Evolutionary conservation across 2,113 vertebrate genomes (phyloP).

Genomic region (Platichthys flesus): DNA sequence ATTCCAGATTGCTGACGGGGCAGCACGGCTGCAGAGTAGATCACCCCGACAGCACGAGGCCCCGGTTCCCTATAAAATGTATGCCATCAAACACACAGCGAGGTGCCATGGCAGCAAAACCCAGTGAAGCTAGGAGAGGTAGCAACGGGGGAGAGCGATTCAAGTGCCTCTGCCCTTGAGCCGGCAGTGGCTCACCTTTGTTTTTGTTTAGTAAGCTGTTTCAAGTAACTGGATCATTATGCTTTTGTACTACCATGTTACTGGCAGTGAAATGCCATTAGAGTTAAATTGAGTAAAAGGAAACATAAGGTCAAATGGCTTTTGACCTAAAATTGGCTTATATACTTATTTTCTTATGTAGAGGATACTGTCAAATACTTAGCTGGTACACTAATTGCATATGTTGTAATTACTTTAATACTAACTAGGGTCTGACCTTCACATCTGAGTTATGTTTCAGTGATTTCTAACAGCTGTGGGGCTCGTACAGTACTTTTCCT

Average conservation of each 20-base stretch:
- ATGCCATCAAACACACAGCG: slow-evolving; percentile 66
- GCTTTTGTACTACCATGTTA: slow-evolving; percentile 21
- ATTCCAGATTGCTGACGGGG: slow-evolving; percentile 89
- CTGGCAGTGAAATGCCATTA: slow-evolving; percentile 53
- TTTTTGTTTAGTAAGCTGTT: slow-evolving; percentile 65
- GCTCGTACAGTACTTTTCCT: slow-evolving; percentile 53
- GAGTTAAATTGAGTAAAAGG: slow-evolving; percentile 21
- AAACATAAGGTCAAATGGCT: slow-evolving; percentile 41
- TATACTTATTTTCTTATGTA: slow-evolving; percentile 21
- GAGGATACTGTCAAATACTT: slow-evolving; percentile 6
- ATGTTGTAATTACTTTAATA: slow-evolving; percentile 18
- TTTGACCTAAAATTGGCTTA: slow-evolving; percentile 19
- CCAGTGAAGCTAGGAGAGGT: slow-evolving; percentile 66
- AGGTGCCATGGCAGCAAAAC: slow-evolving; percentile 77
- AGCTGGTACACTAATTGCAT: not conserved
- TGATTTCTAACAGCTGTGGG: slow-evolving; percentile 38
- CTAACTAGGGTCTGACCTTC: slow-evolving; percentile 11
- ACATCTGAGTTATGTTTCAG: slow-evolving; percentile 20
- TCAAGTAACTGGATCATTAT: slow-evolving; percentile 60
- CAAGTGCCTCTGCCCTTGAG: slow-evolving; percentile 51
- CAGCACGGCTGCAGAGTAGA: slow-evolving; percentile 69
- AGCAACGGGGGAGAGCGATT: slow-evolving; percentile 57
- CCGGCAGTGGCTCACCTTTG: slow-evolving; percentile 12
- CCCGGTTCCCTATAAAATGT: slow-evolving; percentile 70
- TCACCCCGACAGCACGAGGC: slow-evolving; percentile 75